These are phyloP conservation scores for Hippopotamyrus pictus DNA, from an alignment of 2,797 vertebrate genomes.

Conservation along the genomic window DNA sequence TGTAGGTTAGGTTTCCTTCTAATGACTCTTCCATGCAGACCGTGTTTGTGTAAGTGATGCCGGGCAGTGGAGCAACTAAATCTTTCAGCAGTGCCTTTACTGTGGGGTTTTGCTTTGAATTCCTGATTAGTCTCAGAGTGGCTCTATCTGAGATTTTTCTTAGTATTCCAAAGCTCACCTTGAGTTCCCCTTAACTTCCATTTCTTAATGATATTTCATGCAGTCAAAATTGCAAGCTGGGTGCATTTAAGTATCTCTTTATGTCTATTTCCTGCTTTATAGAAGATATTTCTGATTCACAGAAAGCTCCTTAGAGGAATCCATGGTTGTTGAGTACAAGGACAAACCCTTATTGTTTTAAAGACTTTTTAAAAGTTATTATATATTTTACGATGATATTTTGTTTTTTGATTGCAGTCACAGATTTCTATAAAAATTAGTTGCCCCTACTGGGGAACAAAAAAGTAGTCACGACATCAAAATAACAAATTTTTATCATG, in stretches of 20 bases:
- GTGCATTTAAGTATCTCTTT: background rate
- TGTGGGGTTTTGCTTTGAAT: conserved; percentile 4
- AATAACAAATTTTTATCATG: background rate
- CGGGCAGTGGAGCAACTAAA: background rate
- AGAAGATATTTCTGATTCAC: background rate
- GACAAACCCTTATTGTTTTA: background rate
- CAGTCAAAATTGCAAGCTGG: background rate
- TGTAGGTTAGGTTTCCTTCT: background rate
- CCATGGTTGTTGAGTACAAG: background rate
- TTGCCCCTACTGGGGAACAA: background rate
- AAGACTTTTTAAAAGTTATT: background rate
- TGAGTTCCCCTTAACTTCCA: background rate
- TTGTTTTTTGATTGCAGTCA: background rate
- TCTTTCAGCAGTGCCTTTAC: conserved; percentile 1
- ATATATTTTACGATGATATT: background rate
- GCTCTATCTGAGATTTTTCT: background rate
- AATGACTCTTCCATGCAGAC: background rate
- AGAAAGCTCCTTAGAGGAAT: background rate
- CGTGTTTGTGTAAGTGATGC: background rate
- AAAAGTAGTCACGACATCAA: background rate
- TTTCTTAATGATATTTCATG: background rate
- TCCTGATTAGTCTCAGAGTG: background rate
- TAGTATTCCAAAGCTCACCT: background rate
- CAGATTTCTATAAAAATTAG: background rate
- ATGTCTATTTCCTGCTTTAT: background rate